Percentiles rank a stretch among this genome's conserved stretches.
Conservation (phyloP, 2,797 vertebrate species). For the Threskiornis aethiopicus region DNA sequence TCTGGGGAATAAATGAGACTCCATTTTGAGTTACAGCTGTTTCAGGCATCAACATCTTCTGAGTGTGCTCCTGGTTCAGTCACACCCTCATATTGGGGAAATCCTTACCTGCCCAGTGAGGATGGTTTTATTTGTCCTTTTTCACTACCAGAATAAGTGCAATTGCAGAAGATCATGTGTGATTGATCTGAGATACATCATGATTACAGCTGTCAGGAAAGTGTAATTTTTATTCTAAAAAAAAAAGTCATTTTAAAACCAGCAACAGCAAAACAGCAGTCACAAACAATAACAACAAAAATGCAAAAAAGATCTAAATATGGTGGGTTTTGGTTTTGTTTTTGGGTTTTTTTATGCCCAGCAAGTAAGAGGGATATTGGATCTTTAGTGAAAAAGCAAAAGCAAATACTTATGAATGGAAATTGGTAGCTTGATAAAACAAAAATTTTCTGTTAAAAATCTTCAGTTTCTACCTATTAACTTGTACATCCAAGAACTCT, state of each 20-base stretch:
- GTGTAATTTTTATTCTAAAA: neutral
- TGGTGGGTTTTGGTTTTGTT: no score
- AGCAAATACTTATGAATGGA: neutral
- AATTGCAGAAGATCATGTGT: neutral
- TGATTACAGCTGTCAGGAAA: neutral
- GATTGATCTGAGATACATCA: neutral
- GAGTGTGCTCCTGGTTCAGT: neutral
- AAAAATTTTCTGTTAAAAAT: neutral
- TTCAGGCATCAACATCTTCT: neutral
- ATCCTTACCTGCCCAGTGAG: neutral
- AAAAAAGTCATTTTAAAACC: neutral
- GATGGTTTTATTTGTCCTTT: neutral
- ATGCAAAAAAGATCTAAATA: neutral
- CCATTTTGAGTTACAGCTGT: neutral
- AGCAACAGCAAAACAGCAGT: neutral
- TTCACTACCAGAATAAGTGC: neutral
- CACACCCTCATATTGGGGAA: neutral
- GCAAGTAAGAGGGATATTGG: neutral
- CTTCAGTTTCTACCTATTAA: fast-evolving
- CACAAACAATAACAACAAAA: neutral
- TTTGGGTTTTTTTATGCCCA: no score
- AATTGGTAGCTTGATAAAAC: neutral
- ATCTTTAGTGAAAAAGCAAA: neutral
- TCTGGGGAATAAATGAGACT: neutral
- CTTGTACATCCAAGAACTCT: neutral